A percentile compares a stretch with the other conserved stretches of the same genome.
Conservation (phyloP, 1,140 invertebrate species). For the Pemphigus obesinymphae region DNA sequence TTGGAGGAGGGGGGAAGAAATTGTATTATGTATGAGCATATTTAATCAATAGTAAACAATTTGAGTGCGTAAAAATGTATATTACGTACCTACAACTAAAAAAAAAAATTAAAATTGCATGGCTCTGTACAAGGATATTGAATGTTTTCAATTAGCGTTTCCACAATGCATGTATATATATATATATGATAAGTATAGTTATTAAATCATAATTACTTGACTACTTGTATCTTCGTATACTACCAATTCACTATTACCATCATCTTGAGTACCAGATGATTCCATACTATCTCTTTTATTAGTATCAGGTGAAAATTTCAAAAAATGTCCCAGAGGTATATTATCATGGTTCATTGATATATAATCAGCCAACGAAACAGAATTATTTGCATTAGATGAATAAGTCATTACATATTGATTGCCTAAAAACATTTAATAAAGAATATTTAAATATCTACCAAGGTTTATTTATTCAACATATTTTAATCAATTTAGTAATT, state of each 20-base stretch:
- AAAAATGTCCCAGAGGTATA: slow-evolving; percentile 64
- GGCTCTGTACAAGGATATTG: too few relatives aligned
- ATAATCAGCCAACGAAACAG: slow-evolving; percentile 73
- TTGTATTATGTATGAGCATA: too few relatives aligned
- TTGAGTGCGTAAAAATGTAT: too few relatives aligned
- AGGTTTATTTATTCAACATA: too few relatives aligned
- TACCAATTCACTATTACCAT: slow-evolving; percentile 17
- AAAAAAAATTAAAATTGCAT: too few relatives aligned
- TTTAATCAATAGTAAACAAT: too few relatives aligned
- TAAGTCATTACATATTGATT: slow-evolving; percentile 38
- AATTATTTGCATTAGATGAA: slow-evolving; percentile 24
- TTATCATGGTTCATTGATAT: slow-evolving; percentile 55
- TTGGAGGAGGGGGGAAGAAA: too few relatives aligned
- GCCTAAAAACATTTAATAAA: background rate
- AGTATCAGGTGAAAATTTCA: slow-evolving; percentile 74
- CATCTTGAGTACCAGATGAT: slow-evolving; percentile 12
- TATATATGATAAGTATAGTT: background rate
- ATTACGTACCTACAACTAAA: too few relatives aligned
- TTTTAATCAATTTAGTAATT: too few relatives aligned
- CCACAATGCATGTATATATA: too few relatives aligned
- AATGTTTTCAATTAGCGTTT: too few relatives aligned
- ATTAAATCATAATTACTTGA: slow-evolving; percentile 17
- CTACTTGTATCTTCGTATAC: slow-evolving; percentile 21
- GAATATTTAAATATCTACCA: too few relatives aligned
- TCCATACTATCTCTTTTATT: slow-evolving; percentile 63